Percentiles rank a stretch among this genome's conserved stretches.
These are phyloP conservation scores for Morus bassanus DNA, from an alignment of 2,797 vertebrate species.

Conservation along the genomic window DNA sequence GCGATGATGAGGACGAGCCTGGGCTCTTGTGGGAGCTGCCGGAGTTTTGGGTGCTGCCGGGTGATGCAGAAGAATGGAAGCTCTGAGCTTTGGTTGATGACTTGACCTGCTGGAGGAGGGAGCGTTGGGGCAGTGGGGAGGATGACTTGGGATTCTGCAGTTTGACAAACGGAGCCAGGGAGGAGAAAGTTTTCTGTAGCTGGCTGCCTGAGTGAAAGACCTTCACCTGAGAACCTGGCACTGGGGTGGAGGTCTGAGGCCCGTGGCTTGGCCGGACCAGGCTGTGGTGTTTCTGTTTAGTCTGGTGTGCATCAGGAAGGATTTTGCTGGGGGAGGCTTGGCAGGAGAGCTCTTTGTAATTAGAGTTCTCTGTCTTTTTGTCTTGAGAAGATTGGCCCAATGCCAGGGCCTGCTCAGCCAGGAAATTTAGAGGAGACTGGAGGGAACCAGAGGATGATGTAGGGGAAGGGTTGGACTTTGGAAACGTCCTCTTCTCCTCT, in stretches of 20 bases:
- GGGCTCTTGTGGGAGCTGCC: conserved; percentile 69
- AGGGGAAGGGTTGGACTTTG: conserved; percentile 61
- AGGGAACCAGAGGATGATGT: conserved; percentile 54
- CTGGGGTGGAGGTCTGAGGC: not conserved
- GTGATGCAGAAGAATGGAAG: conserved; percentile 67
- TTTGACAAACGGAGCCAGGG: conserved; percentile 68
- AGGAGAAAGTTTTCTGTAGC: conserved; percentile 74
- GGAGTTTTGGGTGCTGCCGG: conserved; percentile 44
- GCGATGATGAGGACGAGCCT: conserved; percentile 45
- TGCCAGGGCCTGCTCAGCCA: conserved; percentile 82
- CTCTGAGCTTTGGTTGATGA: conserved; percentile 75
- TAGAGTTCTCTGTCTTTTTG: conserved; percentile 74
- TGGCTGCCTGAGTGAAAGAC: conserved; percentile 76
- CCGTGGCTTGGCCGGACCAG: conserved; percentile 68
- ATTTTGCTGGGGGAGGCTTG: conserved; percentile 71
- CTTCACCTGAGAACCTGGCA: conserved; percentile 66
- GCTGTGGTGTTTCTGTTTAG: conserved; percentile 82
- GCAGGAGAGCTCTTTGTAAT: conserved; percentile 81
- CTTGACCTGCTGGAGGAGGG: conserved; percentile 77
- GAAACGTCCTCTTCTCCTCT: conserved; percentile 77
- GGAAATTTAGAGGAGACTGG: conserved; percentile 78
- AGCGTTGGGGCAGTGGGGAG: conserved; percentile 73
- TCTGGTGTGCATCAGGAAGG: conserved; percentile 80
- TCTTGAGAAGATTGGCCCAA: conserved; percentile 76
- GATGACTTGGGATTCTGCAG: conserved; percentile 73